Evolutionary conservation across 2,888 invertebrate genomes (phyloP), one percentile per base, ranked within the genome.

Genomic region (Cheilosia grossa): DNA sequence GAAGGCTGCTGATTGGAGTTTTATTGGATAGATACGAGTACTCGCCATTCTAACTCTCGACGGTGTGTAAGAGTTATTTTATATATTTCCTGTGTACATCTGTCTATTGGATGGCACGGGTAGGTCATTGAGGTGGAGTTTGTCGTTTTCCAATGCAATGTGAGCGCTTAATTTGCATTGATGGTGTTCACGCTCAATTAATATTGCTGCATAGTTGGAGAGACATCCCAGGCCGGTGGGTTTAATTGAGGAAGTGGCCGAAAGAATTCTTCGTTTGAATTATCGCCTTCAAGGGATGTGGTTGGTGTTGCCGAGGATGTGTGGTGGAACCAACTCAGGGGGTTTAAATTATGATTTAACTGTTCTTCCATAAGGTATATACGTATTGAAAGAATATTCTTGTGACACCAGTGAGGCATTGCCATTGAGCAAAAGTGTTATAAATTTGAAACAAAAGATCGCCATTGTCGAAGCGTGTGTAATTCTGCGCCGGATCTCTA

Each of bases 181-280:
- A 80, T 83, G 83, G 56, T 83, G 83, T 83, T 83, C 83, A 64
- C 83, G 80, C 80, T 83, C 83, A 83, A 83, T 83, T 83, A 74
- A 83, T 83, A 83, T 80, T 59, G 74, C 53, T 75, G 69, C 69
- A 80, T 49, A 61, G 54, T 49, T 24, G 54, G 61, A 67, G 42
- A 61, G 72, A 72, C 78, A 61, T 15, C 15, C 67, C 53, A 58
- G 67, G 75, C 70, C 66, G 74, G 80, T 66, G 58, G 69, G 53
- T 70, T 83, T 83, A 80, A 83, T 83, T 83, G 80, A 74, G 83
- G 80, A 83, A 80, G 53, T 75, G 64, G 53, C 24, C 21, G 21
- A 2, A 49, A 44, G 69, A 61, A 63, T 72, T 67, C 17, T 17
- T 6, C 27, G 37, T 37, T 44, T 13, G 27, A 66, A 64, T 64